Evolutionary conservation across 2,797 vertebrate species (phyloP).

Genomic region (Anisognathus igniventris): DNA sequence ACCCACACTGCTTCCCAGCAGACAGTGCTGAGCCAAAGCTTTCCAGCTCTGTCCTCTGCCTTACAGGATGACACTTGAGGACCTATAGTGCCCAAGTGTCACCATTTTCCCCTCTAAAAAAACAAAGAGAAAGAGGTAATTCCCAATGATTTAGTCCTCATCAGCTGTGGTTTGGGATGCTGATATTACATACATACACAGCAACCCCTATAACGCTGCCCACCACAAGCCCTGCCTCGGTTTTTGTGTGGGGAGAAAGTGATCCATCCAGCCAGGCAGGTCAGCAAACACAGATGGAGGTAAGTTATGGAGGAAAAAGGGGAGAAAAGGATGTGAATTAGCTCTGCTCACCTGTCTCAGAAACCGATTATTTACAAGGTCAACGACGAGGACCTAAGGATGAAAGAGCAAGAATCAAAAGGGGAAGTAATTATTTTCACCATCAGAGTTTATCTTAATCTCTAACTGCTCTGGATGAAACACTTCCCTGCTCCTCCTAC

Average conservation of each 20-base stretch:
- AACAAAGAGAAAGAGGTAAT: neutral
- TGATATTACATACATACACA: neutral
- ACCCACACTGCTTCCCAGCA: neutral
- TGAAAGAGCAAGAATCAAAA: conserved; percentile 9
- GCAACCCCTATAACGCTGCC: fast-evolving
- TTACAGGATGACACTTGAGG: neutral
- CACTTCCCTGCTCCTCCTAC: neutral
- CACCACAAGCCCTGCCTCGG: neutral
- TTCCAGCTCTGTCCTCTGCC: neutral
- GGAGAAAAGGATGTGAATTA: neutral
- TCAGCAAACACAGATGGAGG: neutral
- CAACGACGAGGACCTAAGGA: conserved; percentile 90
- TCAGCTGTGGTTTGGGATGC: neutral
- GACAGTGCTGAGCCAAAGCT: neutral
- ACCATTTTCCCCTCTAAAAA: neutral
- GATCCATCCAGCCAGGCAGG: neutral
- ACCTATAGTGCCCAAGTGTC: neutral
- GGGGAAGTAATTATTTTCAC: neutral
- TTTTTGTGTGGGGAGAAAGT: neutral
- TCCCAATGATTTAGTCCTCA: neutral
- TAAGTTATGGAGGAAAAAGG: neutral
- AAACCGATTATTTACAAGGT: conserved; percentile 93
- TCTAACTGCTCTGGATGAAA: neutral
- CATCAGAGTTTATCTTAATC: neutral
- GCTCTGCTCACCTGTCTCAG: conserved; percentile 86